A percentile compares a stretch with the other conserved stretches of the same genome.
These are phyloP conservation scores for Lithobates pipiens DNA, from an alignment of 2,797 vertebrate genomes.

Conservation along the genomic window DNA sequence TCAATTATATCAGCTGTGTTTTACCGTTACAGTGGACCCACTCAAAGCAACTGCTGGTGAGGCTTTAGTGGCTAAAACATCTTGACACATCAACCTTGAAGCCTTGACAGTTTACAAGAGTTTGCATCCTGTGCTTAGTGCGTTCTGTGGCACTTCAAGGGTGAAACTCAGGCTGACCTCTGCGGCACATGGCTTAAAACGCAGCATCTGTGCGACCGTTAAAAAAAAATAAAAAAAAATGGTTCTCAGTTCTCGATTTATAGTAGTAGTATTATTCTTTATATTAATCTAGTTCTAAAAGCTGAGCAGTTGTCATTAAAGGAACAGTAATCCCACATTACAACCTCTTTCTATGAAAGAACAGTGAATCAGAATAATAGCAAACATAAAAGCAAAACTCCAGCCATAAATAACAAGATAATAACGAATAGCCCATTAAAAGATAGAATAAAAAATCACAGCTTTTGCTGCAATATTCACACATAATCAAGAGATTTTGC, in stretches of 20 bases:
- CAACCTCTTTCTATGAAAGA: not conserved
- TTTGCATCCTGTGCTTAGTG: not conserved
- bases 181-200: not conserved
- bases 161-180: not conserved
- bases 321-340: not conserved
- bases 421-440: not conserved
- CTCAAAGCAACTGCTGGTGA: not conserved
- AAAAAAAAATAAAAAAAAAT: not conserved
- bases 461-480: not conserved
- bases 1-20: slow-evolving; percentile 45
- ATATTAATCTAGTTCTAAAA: not conserved
- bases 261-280: not conserved
- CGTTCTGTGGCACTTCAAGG: not conserved
- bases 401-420: not conserved
- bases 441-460: not conserved
- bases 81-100: slow-evolving; percentile 27
- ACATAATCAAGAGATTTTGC: not conserved
- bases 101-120: not conserved
- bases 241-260: not conserved
- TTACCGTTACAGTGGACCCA: not conserved
- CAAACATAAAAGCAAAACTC: not conserved
- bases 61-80: slow-evolving; percentile 16
- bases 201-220: not conserved
- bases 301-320: not conserved
- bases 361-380: not conserved